Evolutionary conservation across 1,140 invertebrate genomes (phyloP).

Genomic region (Berghia stephanieae): DNA sequence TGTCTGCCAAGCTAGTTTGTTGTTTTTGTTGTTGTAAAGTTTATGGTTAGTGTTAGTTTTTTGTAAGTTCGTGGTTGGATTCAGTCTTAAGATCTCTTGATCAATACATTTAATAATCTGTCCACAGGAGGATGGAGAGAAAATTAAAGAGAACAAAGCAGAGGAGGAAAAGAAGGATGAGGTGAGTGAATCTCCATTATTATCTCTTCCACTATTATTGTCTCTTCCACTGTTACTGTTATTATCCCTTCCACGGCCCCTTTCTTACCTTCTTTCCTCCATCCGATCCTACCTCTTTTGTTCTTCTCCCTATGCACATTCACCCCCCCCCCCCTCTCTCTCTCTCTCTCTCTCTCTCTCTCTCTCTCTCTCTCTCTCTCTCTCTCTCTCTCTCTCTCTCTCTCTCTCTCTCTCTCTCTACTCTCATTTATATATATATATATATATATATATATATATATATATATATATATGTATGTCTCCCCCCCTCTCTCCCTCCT

Average conservation of each 20-base stretch:
- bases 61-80: too few relatives aligned
- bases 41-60: too few relatives aligned
- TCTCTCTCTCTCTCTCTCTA: too few relatives aligned
- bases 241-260: too few relatives aligned
- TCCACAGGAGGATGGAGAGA: constrained; percentile 1
- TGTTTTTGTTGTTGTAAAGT: too few relatives aligned
- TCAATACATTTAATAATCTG: neutral
- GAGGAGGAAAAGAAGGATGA: constrained; percentile 45
- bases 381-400: constrained; percentile 10
- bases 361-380: constrained; percentile 21
- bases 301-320: constrained; percentile 7
- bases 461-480: too few relatives aligned
- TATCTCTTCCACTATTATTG: neutral
- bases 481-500: neutral
- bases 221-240: too few relatives aligned
- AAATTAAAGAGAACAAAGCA: constrained; percentile 42
- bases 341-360: neutral
- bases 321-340: neutral
- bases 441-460: too few relatives aligned
- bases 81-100: neutral
- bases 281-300: too few relatives aligned
- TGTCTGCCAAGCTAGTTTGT: too few relatives aligned
- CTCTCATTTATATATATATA: too few relatives aligned
- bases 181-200: constrained; percentile 13
- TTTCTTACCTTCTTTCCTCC: too few relatives aligned